Percentiles rank a stretch among this genome's conserved stretches.
These are phyloP conservation scores for Nothobranchius kuhntae DNA, from an alignment of 2,113 vertebrate species.

Conservation along the genomic window DNA sequence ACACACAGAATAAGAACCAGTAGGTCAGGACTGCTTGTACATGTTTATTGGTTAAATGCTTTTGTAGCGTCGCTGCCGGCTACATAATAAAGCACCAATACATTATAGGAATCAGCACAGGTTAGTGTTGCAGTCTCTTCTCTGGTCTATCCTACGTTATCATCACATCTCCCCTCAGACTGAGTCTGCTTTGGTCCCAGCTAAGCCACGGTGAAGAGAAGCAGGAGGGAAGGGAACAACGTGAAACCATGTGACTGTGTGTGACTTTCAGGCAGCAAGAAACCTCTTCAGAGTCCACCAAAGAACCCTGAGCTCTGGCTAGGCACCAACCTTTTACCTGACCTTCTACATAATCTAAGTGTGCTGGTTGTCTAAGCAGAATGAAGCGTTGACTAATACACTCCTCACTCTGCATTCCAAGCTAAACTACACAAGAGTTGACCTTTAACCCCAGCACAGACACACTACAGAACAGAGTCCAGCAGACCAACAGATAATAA, in stretches of 20 bases:
- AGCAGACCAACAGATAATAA: conserved; percentile 34
- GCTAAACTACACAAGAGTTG: conserved; percentile 30
- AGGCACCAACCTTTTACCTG: not conserved
- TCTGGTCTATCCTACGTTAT: not conserved
- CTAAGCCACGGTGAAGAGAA: not conserved
- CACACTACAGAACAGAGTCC: conserved; percentile 38
- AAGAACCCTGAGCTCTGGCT: conserved; percentile 5
- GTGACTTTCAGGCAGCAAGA: not conserved
- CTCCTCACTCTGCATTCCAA: conserved; percentile 42
- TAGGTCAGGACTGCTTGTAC: conserved; percentile 4
- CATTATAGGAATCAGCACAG: conserved; percentile 71
- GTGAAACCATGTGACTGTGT: no score
- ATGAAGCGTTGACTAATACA: conserved; percentile 30
- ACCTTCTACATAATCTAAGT: conserved; percentile 31
- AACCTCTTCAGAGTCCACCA: not conserved
- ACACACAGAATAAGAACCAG: no score
- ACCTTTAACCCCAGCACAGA: conserved; percentile 16
- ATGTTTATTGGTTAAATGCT: conserved; percentile 71
- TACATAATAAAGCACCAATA: conserved; percentile 74
- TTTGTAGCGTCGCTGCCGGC: conserved; percentile 64
- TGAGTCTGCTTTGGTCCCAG: not conserved
- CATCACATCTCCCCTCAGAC: not conserved
- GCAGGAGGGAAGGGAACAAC: not conserved
- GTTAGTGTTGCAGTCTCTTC: conserved; percentile 40
- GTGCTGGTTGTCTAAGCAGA: conserved; percentile 40